A percentile compares a stretch with the other conserved stretches of the same genome.
Conservation (phyloP, 2,113 vertebrate genomes). For the Xiphias gladius region DNA sequence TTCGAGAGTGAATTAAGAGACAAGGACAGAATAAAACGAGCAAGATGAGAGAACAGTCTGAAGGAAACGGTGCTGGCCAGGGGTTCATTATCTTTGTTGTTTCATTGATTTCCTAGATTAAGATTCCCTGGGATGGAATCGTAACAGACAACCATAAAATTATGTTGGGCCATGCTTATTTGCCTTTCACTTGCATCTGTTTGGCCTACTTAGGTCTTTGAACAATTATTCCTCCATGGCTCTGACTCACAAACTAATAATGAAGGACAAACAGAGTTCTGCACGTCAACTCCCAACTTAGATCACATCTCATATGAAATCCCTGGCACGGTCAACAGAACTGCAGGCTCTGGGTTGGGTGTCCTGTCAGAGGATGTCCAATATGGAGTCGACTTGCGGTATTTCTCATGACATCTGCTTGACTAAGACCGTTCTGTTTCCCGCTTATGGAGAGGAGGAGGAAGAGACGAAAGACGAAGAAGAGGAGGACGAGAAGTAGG, state of each 20-base stretch:
- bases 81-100: constrained; percentile 40
- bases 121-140: constrained; percentile 91
- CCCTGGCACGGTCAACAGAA: constrained; percentile 95
- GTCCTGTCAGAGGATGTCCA: constrained; percentile 58
- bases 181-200: constrained; percentile 93
- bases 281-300: constrained; percentile 92
- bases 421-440: constrained; percentile 47
- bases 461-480: constrained; percentile 6
- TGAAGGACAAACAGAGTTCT: constrained; percentile 92
- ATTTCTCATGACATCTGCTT: constrained; percentile 61
- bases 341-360: constrained; percentile 67
- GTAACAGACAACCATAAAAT: constrained; percentile 96
- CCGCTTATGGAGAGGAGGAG: constrained; percentile 43
- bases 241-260: constrained; percentile 94
- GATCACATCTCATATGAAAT: constrained; percentile 95
- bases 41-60: background rate
- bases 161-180: constrained; percentile 92
- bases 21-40: constrained; percentile 16
- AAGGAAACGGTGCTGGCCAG: constrained; percentile 12
- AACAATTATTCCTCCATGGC: constrained; percentile 92
- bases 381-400: constrained; percentile 26
- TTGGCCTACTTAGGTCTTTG: constrained; percentile 89
- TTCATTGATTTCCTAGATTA: constrained; percentile 94
- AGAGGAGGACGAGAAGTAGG: constrained; percentile 9
- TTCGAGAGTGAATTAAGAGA: constrained; percentile 38